These are phyloP conservation scores for Tachyglossus aculeatus DNA, from an alignment of 2,797 vertebrate genomes.

Conservation along the genomic window DNA sequence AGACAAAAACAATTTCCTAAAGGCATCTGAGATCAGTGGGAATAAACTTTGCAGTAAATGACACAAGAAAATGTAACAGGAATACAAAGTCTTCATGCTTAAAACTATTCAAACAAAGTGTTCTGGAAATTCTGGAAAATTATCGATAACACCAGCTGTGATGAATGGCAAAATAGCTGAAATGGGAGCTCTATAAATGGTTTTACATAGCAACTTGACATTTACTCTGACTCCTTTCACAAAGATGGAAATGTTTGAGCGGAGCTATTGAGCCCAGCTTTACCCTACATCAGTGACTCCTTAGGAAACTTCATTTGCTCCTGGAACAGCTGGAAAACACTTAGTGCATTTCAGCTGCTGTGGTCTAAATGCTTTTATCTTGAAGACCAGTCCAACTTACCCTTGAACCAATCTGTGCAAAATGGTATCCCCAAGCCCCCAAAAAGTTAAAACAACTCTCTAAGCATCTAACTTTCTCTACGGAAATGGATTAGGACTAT, in stretches of 20 bases:
- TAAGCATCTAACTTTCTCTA: too few relatives aligned
- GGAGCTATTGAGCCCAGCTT: not conserved
- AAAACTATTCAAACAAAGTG: conserved; percentile 10
- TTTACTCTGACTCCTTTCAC: not conserved
- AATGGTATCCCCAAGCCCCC: too few relatives aligned
- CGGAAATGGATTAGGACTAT: too few relatives aligned
- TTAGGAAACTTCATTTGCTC: too few relatives aligned
- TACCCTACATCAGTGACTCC: not conserved
- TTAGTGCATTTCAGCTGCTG: too few relatives aligned
- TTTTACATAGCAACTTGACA: not conserved
- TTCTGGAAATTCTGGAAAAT: not conserved
- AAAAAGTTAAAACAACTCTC: too few relatives aligned
- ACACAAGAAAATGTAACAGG: conserved; percentile 17
- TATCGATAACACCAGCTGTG: not conserved
- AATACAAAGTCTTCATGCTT: conserved; percentile 18
- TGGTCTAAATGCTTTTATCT: too few relatives aligned
- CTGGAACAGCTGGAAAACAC: not conserved
- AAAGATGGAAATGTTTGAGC: not conserved
- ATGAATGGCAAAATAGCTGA: not conserved
- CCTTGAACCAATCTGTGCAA: too few relatives aligned
- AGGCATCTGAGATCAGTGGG: conserved; percentile 16
- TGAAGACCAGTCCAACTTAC: too few relatives aligned
- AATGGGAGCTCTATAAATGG: not conserved
- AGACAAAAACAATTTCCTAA: conserved; percentile 6
- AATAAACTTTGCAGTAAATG: conserved; percentile 18